Evolutionary conservation across 2,797 vertebrate species (phyloP), one percentile per base, ranked within the genome.

Genomic region (Peromyscus nudipes): DNA sequence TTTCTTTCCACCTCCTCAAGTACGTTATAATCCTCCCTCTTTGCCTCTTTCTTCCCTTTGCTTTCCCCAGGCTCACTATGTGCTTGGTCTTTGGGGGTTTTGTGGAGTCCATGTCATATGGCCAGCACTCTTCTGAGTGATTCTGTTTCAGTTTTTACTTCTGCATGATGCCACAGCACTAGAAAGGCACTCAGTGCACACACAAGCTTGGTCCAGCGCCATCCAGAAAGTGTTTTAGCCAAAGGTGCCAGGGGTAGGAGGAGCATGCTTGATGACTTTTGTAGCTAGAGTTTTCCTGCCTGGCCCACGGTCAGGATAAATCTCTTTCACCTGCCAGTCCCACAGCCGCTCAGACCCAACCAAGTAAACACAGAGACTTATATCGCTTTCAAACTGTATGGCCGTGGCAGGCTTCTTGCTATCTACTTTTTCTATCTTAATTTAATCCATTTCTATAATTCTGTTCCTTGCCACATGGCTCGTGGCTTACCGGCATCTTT

Each of bases 91-190:
- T 67, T 25, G 31, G 31, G 31, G 64, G 6, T 23, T 85, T 52
- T 87, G 77, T 67, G 34, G 75, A 91, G 55, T 55, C 62, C 8
- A 6, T 23, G 14, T 4, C 65, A 29, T 55, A 23, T 67, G 29
- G 25, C 17, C 43, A 65, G 21, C 64, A 87, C 71, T 84, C 75
- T 82, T 13, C 37, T 64, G 69, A 93, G 43, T 52, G 81, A 81
- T 49, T 67, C 49, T 89, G 57, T 89, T 31, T 91, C n/a, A 87
- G 19, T 60, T 55, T 67, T 88, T 83, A 79, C 83, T 93, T 91
- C 71, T 87, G 13, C 4, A 0, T 73, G 64, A 90, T 82, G 62
- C 19, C 17, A 16, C 4, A 37, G 17, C 31, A 34, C 75, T 76
- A 57, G 55, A 71, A 96, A 87, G 76, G 19, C 21, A 84, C 31